Conservation (phyloP, 2,113 vertebrate species). For the Bos taurus region ARS-UCD2.0 NC_037351.1:29746001-29746500, state of each 20-base stretch:
- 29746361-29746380: neutral
- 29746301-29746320: neutral
- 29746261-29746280: neutral
- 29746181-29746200: no score
- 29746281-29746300: neutral
- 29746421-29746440: neutral
- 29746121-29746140: no score
- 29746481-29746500: neutral
- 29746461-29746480: neutral
- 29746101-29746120: no score
- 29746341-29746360: neutral
- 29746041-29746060: no score
- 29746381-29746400: neutral
- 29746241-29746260: neutral
- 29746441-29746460: neutral
- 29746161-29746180: no score
- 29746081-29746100: no score
- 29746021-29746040: neutral
- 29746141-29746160: no score
- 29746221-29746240: neutral
- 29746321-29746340: neutral
- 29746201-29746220: neutral
- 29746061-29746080: no score
- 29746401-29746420: neutral
- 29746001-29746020: neutral